phyloP scores from a whole-genome alignment of 1,140 invertebrate species.

The Oncopodura yosiiana region DNA sequence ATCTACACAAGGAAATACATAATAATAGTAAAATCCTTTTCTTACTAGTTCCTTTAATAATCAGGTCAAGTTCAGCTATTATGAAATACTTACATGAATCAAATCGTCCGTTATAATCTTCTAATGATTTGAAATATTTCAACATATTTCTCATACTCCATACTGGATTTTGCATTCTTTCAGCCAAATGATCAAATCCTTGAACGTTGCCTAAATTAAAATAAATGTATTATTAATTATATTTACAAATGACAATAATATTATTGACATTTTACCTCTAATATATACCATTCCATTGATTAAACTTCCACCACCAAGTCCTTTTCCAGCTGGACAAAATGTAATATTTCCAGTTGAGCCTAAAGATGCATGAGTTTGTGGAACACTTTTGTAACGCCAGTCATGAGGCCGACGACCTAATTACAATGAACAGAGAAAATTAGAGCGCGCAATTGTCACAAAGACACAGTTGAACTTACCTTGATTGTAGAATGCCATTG shows the following conservation, averaged over 20 bases:
- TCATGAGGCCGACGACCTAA: too few relatives aligned
- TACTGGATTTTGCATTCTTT: slow-evolving; percentile 6
- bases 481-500: neutral
- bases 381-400: neutral
- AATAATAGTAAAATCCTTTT: too few relatives aligned
- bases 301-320: slow-evolving; percentile 49
- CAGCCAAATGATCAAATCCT: slow-evolving; percentile 9
- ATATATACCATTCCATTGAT: slow-evolving; percentile 58
- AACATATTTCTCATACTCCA: slow-evolving; percentile 14
- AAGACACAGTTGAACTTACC: too few relatives aligned
- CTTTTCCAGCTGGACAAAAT: slow-evolving; percentile 40
- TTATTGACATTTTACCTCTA: too few relatives aligned
- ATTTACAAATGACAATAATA: too few relatives aligned
- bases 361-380: slow-evolving; percentile 1
- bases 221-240: too few relatives aligned
- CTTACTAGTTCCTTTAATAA: too few relatives aligned
- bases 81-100: slow-evolving; percentile 11
- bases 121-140: slow-evolving; percentile 13
- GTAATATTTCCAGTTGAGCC: slow-evolving; percentile 4
- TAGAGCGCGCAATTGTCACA: too few relatives aligned
- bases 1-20: too few relatives aligned
- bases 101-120: slow-evolving; percentile 23
- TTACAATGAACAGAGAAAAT: too few relatives aligned
- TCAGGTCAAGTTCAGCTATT: too few relatives aligned
- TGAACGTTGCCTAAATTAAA: too few relatives aligned